These are phyloP conservation scores for Eueremaeus valkanovi DNA, from an alignment of 2,888 invertebrate genomes.

Conservation along the genomic window DNA sequence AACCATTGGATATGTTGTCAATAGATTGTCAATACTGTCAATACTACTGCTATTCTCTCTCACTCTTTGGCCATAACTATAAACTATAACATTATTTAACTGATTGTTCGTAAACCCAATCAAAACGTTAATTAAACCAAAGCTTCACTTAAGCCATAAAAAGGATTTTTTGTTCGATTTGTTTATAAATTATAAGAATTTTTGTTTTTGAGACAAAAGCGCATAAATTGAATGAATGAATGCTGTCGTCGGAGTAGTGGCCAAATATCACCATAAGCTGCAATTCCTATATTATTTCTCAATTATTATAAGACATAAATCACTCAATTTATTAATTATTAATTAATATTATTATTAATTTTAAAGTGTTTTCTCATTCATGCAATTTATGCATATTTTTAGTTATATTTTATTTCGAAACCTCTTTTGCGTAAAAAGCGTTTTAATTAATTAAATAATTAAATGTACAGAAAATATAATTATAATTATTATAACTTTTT, in stretches of 20 bases:
- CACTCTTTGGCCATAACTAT: constrained; percentile 25
- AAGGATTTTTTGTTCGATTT: neutral
- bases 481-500: constrained; percentile 3
- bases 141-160: constrained; percentile 30
- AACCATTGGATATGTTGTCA: neutral
- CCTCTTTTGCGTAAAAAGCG: constrained; percentile 15
- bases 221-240: neutral
- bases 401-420: constrained; percentile 2
- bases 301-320: neutral
- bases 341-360: constrained; percentile 12
- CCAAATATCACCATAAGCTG: constrained; percentile 5
- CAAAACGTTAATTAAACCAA: constrained; percentile 6
- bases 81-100: neutral
- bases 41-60: constrained; percentile 5
- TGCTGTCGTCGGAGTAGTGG: neutral
- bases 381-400: neutral
- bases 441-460: no score
- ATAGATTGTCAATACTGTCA: constrained; percentile 7
- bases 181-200: neutral
- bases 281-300: constrained; percentile 14
- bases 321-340: constrained; percentile 15
- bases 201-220: neutral
- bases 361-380: neutral
- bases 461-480: constrained; percentile 14
- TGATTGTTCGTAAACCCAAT: constrained; percentile 1